Percentiles rank a stretch among this genome's conserved stretches.
Conservation (phyloP, 2,113 vertebrate genomes). For the Pluvianellus socialis region DNA sequence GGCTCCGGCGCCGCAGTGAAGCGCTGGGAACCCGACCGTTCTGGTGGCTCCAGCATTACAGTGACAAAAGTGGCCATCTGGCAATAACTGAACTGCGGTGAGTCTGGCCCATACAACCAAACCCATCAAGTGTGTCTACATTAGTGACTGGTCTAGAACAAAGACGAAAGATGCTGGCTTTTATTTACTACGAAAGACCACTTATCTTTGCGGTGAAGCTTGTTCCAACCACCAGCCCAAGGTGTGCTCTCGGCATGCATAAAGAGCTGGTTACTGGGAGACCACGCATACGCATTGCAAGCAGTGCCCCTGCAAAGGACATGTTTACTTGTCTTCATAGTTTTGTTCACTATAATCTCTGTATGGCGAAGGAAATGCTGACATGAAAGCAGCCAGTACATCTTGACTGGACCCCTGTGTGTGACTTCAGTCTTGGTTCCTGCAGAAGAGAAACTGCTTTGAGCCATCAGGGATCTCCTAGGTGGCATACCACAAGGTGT, state of each 20-base stretch:
- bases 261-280: background rate
- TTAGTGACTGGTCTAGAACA: background rate
- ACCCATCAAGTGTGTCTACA: background rate
- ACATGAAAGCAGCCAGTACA: too few species aligned
- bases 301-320: too few species aligned
- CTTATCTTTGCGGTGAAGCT: background rate
- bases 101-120: background rate
- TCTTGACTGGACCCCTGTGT: too few species aligned
- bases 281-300: too few species aligned
- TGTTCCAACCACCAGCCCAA: background rate
- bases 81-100: background rate
- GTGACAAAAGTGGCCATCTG: background rate
- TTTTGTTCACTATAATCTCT: too few species aligned
- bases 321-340: too few species aligned
- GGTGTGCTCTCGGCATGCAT: too few species aligned
- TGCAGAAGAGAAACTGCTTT: background rate
- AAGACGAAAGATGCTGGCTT: background rate
- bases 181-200: background rate
- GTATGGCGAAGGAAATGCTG: too few species aligned
- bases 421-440: too few species aligned
- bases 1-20: background rate
- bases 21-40: background rate
- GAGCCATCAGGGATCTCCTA: background rate
- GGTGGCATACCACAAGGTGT: too few species aligned
- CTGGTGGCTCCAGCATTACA: background rate